Evolutionary conservation across 2,797 vertebrate genomes (phyloP).

Genomic region (Sebastes vulpes): DNA sequence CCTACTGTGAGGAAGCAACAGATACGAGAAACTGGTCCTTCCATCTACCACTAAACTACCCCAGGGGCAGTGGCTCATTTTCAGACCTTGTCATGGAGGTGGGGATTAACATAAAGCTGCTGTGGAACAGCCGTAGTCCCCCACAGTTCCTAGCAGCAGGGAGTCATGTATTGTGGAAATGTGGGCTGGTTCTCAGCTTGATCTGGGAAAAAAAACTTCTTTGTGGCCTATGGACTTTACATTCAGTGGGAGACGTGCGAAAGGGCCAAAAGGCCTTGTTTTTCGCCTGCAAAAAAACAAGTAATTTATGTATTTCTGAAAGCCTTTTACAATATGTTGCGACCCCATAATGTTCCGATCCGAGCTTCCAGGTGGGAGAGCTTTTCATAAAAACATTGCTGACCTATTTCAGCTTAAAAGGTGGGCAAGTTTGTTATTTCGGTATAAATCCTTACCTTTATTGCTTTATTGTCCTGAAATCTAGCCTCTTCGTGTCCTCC

Average conservation of each 20-base stretch:
- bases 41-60: not conserved
- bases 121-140: not conserved
- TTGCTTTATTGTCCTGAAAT: conserved; percentile 12
- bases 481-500: conserved; percentile 4
- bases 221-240: conserved; percentile 8
- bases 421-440: not conserved
- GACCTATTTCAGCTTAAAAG: not conserved
- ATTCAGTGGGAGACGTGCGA: not conserved
- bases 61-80: conserved; percentile 14
- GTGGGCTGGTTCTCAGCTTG: conserved; percentile 8
- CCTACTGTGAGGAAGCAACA: conserved; percentile 20
- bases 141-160: conserved; percentile 22
- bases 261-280: not conserved
- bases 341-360: not conserved
- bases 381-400: not conserved
- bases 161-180: not conserved
- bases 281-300: not conserved
- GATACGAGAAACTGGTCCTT: not conserved
- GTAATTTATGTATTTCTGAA: not conserved
- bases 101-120: conserved; percentile 31
- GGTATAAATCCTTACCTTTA: not conserved
- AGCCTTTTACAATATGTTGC: not conserved
- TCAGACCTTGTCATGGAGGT: conserved; percentile 2
- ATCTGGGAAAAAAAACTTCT: conserved; percentile 5
- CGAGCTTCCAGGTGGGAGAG: not conserved